Conservation (phyloP, 1,140 invertebrate species). For the Phenacoccus solenopsis region DNA sequence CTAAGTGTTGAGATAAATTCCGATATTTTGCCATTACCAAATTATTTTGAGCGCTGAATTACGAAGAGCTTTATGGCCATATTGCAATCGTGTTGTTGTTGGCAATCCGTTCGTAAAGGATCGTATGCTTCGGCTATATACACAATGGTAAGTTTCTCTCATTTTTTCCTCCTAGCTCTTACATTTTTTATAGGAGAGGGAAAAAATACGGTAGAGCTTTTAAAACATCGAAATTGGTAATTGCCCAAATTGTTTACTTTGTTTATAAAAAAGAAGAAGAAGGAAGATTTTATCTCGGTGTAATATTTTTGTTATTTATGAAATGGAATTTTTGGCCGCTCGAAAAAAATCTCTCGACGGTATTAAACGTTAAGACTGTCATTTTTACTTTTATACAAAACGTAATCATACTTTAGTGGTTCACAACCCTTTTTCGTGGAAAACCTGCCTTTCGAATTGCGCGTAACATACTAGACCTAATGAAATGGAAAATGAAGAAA, state of each 20-base stretch:
- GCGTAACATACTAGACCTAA: too few species aligned
- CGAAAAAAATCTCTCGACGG: background rate
- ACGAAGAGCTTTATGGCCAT: constrained; percentile 46
- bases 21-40: background rate
- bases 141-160: constrained; percentile 48
- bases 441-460: too few species aligned
- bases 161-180: too few species aligned
- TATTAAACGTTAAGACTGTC: background rate
- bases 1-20: background rate
- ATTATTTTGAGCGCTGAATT: background rate
- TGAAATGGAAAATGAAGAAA: too few species aligned
- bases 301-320: background rate
- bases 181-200: background rate
- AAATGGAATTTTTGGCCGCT: background rate
- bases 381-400: background rate
- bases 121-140: constrained; percentile 63
- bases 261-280: background rate
- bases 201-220: too few species aligned
- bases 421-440: too few species aligned
- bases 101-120: constrained; percentile 59
- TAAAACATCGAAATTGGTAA: background rate
- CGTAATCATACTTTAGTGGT: background rate
- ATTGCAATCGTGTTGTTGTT: constrained; percentile 68
- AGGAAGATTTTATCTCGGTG: too few species aligned
- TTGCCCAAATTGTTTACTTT: background rate